Evolutionary conservation across 2,113 vertebrate species (phyloP).

Genomic region (Macrotis lagotis): DNA sequence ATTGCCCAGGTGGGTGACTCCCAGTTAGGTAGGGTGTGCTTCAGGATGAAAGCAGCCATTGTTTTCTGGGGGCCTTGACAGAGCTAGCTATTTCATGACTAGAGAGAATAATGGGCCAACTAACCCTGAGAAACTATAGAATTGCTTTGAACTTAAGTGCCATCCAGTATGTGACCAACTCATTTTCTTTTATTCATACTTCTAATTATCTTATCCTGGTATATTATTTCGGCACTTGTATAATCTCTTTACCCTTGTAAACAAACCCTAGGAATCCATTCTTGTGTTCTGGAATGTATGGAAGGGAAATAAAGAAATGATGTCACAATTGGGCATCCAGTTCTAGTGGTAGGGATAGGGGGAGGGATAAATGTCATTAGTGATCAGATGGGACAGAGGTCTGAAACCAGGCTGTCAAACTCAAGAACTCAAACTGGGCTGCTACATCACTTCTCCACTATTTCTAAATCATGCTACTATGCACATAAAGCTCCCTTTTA

Average conservation of each 20-base stretch:
- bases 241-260: not conserved
- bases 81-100: not conserved
- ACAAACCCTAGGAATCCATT: not conserved
- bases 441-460: not conserved
- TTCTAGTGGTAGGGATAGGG: not conserved
- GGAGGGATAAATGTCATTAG: not conserved
- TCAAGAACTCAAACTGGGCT: not conserved
- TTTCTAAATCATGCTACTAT: not conserved
- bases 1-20: not conserved
- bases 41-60: not conserved
- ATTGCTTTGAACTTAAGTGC: not conserved
- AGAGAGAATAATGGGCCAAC: not conserved
- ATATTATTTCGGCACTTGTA: not conserved
- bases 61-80: not conserved
- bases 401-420: not conserved
- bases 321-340: not conserved
- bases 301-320: not conserved
- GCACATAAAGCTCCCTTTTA: not conserved
- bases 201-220: not conserved
- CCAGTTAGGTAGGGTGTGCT: not conserved
- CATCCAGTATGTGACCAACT: not conserved
- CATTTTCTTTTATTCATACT: not conserved
- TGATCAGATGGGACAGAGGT: not conserved
- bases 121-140: not conserved
- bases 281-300: not conserved